Base-by-base conservation (phyloP, 2,113 vertebrate species). In the Noturus placidus region DNA sequence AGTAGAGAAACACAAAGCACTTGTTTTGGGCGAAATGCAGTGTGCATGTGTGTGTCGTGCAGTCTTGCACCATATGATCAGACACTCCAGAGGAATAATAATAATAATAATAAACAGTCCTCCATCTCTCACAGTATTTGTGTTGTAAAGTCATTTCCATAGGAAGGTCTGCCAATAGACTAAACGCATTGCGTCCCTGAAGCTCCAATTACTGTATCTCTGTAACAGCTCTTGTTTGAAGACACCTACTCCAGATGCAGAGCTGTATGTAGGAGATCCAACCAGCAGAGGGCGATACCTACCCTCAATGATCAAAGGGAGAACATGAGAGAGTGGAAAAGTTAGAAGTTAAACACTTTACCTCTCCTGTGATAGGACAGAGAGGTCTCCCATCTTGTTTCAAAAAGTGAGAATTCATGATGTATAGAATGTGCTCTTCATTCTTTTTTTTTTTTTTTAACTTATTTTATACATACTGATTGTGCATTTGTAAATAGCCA, bases 401-500 rank as follows among this genome's bases (percentile, higher is more conserved):
- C 91, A 88, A 93, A 42, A 93, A 93, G 89, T 92, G 88, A 87
- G 93, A 95, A 94, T 96, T 95, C 89, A 94, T 94, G 95, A 89
- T 98, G 97, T 99, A 99, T 94, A 98, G 95, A 95, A 95, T 97
- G 97, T 97, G 96, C 95, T 97, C 94, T 97, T 97, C 95, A 96
- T 97, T 81, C 95, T 95, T 96, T 96, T 99, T 98, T 99, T 96
- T 99, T 99, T 88, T 96, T 95, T 97, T 97, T 99, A 99, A 99
- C 96, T 99, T 99, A 99, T 99, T 99, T 99, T 99, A 97, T 99
- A 99, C 96, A 97, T 97, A 97, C 93, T 93, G 91, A 92, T 93
- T 98, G 97, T 98, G 96, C 95, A 98, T 97, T 97, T 99, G 98
- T 99, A 99, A 95, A 99, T 98, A 97, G 91, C 91, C 94, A 96